These are phyloP conservation scores for Rhynchomys soricoides DNA, from an alignment of 2,113 vertebrate species.

Conservation along the genomic window DNA sequence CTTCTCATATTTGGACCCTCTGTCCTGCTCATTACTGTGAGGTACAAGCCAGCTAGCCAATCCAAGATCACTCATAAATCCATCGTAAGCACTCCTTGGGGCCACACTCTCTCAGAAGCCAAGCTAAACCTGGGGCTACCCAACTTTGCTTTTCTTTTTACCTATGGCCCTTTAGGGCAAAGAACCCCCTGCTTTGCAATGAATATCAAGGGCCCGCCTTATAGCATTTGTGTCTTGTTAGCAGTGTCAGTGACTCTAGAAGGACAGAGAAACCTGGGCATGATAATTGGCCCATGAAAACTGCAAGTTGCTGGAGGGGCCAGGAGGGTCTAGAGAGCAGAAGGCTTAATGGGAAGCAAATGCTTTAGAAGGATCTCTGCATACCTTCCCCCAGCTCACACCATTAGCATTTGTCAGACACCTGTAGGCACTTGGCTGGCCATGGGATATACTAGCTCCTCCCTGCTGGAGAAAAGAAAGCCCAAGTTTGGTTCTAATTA, in stretches of 20 bases:
- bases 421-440: conserved; percentile 91
- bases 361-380: conserved; percentile 39
- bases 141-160: conserved; percentile 3
- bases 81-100: background rate
- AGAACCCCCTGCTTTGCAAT: conserved; percentile 39
- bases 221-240: conserved; percentile 80
- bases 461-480: conserved; percentile 89
- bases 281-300: conserved; percentile 82
- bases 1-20: background rate
- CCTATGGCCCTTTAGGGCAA: background rate
- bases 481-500: conserved; percentile 93
- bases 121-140: background rate
- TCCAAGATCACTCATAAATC: background rate
- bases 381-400: conserved; percentile 46
- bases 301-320: conserved; percentile 68
- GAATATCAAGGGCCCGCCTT: background rate
- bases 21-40: background rate
- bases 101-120: background rate
- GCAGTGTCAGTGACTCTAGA: conserved; percentile 67
- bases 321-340: conserved; percentile 61
- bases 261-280: conserved; percentile 57
- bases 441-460: conserved; percentile 64
- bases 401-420: conserved; percentile 91
- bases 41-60: no score
- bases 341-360: conserved; percentile 84